phyloP scores from a whole-genome alignment of 2,888 invertebrate species.

The Tubiluchus corallicola region DNA sequence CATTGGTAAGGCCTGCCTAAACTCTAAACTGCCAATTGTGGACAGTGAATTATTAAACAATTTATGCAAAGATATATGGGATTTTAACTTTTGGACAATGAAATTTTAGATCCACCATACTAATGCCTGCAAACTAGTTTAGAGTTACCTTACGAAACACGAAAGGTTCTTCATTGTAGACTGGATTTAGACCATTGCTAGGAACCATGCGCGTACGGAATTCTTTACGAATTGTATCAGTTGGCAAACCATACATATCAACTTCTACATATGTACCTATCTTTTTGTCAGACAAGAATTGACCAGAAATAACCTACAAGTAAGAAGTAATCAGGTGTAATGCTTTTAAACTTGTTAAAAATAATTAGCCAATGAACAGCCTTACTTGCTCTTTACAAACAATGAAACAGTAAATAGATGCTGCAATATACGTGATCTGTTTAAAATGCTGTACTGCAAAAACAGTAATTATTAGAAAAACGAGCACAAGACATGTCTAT shows the following conservation, averaged over 20 bases:
- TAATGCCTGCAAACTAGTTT: not conserved
- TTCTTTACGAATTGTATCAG: conserved; percentile 95
- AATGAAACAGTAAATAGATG: not conserved
- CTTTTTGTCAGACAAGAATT: conserved; percentile 96
- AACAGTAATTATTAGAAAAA: not conserved
- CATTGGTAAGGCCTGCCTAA: no score
- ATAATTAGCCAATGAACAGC: no score
- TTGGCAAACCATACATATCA: conserved; percentile 89
- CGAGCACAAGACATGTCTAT: not conserved
- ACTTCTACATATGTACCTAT: conserved; percentile 98
- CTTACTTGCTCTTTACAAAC: no score
- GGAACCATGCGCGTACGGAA: conserved; percentile 91
- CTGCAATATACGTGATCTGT: not conserved
- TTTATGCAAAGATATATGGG: no score
- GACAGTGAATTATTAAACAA: no score
- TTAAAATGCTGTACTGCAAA: not conserved
- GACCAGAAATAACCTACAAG: conserved; percentile 77
- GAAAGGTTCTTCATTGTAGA: conserved; percentile 96
- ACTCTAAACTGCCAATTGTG: no score
- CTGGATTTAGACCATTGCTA: conserved; percentile 92
- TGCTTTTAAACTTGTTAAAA: no score
- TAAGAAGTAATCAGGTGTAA: conserved; percentile 4
- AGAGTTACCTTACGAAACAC: conserved; percentile 67
- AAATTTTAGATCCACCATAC: no score
- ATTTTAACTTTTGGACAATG: no score